These are phyloP conservation scores for Electrona antarctica DNA, from an alignment of 2,113 vertebrate genomes.

Conservation along the genomic window DNA sequence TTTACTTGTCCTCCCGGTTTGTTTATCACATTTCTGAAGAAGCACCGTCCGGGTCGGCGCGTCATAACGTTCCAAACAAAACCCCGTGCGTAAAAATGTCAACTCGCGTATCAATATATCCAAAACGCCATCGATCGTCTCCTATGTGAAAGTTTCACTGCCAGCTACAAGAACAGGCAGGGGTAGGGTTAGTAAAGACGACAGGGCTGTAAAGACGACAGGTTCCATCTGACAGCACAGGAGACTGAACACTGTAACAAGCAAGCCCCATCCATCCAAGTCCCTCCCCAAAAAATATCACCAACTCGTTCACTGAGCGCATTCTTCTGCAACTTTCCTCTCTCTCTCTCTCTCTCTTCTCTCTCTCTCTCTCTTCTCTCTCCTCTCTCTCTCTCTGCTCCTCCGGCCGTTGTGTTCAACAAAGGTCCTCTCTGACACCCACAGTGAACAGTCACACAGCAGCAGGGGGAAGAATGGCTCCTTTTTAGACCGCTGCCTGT, in stretches of 20 bases:
- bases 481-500: conserved; percentile 51
- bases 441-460: conserved; percentile 61
- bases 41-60: too few relatives aligned
- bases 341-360: conserved; percentile 4
- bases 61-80: too few relatives aligned
- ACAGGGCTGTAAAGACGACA: too few relatives aligned
- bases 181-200: not conserved
- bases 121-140: too few relatives aligned
- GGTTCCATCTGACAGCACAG: conserved; percentile 45
- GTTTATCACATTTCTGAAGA: too few relatives aligned
- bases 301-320: conserved; percentile 48
- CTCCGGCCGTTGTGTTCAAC: conserved; percentile 42
- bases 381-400: conserved; percentile 43
- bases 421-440: conserved; percentile 70
- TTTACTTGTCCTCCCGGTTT: too few relatives aligned
- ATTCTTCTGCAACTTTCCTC: conserved; percentile 44
- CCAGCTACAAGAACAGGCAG: not conserved
- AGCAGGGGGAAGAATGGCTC: conserved; percentile 58
- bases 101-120: too few relatives aligned
- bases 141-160: too few relatives aligned
- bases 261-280: not conserved
- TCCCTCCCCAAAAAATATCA: conserved; percentile 18
- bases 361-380: conserved; percentile 36
- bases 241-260: conserved; percentile 15
- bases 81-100: too few relatives aligned